A percentile compares a stretch with the other conserved stretches of the same genome.
Evolutionary conservation across 2,888 invertebrate species (phyloP).

Genomic region (Lycaena phlaeas): DNA sequence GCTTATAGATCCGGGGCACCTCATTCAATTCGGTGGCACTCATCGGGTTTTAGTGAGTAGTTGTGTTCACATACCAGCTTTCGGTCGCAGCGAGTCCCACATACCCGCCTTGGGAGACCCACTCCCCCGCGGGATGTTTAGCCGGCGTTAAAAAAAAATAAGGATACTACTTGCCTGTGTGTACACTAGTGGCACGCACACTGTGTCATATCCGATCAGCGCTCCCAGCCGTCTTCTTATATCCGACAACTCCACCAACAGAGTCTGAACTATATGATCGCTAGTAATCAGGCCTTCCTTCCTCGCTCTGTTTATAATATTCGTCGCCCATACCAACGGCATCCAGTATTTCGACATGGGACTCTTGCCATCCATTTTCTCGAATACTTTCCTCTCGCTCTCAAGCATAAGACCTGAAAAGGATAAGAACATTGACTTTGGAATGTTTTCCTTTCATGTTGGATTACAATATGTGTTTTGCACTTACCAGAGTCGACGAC

Average conservation of each 20-base stretch:
- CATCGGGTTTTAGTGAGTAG: no score
- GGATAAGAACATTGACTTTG: not conserved
- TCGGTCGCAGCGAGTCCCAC: no score
- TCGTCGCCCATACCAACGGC: slow-evolving; percentile 94
- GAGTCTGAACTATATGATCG: slow-evolving; percentile 93
- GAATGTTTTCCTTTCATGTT: not conserved
- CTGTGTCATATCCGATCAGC: slow-evolving; percentile 91
- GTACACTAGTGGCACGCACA: slow-evolving; percentile 92
- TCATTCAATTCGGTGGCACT: no score
- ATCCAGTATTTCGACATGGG: slow-evolving; percentile 94
- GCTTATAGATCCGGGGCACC: no score
- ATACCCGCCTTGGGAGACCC: no score
- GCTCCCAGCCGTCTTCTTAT: slow-evolving; percentile 88
- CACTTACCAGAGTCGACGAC: slow-evolving; percentile 89
- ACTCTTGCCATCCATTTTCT: slow-evolving; percentile 90
- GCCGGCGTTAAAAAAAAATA: no score
- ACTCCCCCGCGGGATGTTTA: no score
- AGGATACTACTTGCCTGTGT: slow-evolving; percentile 86
- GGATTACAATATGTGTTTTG: not conserved
- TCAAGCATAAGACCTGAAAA: slow-evolving; percentile 88
- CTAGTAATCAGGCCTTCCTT: slow-evolving; percentile 88
- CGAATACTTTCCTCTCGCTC: slow-evolving; percentile 92
- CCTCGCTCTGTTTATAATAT: slow-evolving; percentile 89
- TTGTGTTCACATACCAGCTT: no score
- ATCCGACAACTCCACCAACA: slow-evolving; percentile 90